These are phyloP conservation scores for Elegia similella DNA, from an alignment of 2,888 invertebrate species.

Conservation along the genomic window DNA sequence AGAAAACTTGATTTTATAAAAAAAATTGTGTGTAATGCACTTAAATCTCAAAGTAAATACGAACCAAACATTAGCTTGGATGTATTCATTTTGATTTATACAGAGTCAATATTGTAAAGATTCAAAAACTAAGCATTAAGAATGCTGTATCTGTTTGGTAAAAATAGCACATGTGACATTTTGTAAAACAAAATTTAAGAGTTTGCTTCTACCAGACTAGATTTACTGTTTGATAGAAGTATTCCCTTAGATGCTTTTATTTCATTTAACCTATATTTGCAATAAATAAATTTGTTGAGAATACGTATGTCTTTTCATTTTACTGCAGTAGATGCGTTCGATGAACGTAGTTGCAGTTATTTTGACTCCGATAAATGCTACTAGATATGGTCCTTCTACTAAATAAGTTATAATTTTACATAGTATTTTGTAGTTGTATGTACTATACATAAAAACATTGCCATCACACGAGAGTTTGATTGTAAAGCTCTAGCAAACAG, in stretches of 20 bases:
- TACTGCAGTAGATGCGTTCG: too few species aligned
- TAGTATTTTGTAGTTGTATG: too few species aligned
- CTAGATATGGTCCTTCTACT: too few species aligned
- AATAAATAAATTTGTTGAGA: slow-evolving; percentile 74
- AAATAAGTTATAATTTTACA: too few species aligned
- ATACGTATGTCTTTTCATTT: slow-evolving; percentile 16
- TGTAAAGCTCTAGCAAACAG: too few species aligned
- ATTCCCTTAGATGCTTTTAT: slow-evolving; percentile 52
- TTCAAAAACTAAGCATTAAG: slow-evolving; percentile 54
- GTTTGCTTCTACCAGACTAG: slow-evolving; percentile 46
- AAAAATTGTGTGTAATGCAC: slow-evolving; percentile 24
- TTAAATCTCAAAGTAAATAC: slow-evolving; percentile 54
- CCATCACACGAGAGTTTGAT: too few species aligned
- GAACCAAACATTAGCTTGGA: slow-evolving; percentile 36
- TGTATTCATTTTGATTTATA: slow-evolving; percentile 59
- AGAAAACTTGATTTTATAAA: slow-evolving; percentile 32
- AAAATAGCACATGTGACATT: slow-evolving; percentile 43
- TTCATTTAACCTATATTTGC: slow-evolving; percentile 57
- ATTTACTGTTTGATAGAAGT: slow-evolving; percentile 41
- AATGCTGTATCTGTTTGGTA: slow-evolving; percentile 57
- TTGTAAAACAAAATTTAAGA: slow-evolving; percentile 50
- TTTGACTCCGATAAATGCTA: too few species aligned
- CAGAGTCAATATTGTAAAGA: slow-evolving; percentile 45
- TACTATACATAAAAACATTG: too few species aligned
- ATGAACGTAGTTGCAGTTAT: too few species aligned